Percentiles rank a stretch among this genome's conserved stretches.
phyloP scores from a whole-genome alignment of 2,113 vertebrate species.

The Cepphus grylle region DNA sequence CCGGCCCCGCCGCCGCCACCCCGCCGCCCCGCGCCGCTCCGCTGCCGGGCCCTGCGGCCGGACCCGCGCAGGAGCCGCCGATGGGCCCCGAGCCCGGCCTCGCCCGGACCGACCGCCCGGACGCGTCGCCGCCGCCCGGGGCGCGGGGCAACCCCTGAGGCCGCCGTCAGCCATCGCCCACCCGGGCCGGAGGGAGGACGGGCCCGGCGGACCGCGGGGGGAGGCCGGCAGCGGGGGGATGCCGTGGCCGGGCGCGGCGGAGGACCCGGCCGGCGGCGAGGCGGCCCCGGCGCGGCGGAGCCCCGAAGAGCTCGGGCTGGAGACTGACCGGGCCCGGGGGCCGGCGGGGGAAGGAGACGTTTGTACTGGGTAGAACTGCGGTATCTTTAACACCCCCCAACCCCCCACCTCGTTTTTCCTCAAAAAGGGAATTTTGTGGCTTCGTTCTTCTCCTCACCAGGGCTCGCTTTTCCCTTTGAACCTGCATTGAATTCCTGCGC shows the following conservation, averaged over 20 bases:
- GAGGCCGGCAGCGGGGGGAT: background rate
- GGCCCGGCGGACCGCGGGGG: background rate
- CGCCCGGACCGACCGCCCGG: background rate
- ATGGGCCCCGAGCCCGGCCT: background rate
- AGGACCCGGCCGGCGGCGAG: background rate
- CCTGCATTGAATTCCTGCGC: slow-evolving; percentile 6
- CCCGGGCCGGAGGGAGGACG: background rate
- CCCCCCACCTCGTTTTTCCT: background rate
- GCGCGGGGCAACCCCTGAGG: background rate
- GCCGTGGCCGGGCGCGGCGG: background rate
- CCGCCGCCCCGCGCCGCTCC: background rate
- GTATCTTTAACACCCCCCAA: background rate
- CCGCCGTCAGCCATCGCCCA: background rate
- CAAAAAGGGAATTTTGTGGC: slow-evolving; percentile 35
- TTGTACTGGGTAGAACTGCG: background rate
- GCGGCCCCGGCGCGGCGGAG: background rate
- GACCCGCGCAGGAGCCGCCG: background rate
- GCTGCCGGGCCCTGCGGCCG: background rate
- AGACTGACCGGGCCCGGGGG: background rate
- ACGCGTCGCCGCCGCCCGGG: background rate
- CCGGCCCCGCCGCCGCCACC: slow-evolving; percentile 21
- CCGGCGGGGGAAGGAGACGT: background rate
- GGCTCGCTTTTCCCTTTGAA: slow-evolving; percentile 20
- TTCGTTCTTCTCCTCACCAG: slow-evolving; percentile 15
- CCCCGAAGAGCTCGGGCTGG: background rate